Evolutionary conservation across 2,888 invertebrate species (phyloP), one percentile per base, ranked within the genome.

Genomic region (Platypus cylindrus): DNA sequence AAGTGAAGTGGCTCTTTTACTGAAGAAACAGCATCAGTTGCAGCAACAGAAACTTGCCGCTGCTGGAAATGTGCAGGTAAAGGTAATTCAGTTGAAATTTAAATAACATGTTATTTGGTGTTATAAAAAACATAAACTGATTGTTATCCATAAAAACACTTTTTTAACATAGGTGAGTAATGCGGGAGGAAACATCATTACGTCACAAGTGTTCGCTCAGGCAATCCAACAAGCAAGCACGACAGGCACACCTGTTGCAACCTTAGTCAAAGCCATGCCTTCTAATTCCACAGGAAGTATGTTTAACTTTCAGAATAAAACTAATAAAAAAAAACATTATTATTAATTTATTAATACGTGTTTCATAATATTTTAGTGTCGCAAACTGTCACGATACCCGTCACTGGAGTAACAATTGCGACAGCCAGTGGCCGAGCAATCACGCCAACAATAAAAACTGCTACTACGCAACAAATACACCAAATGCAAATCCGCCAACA

Each of bases 401-500:
- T 69, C 2, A 63, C 69, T 0, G 63, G 64, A n/a, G 60, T 65
- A 33, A 56, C 65, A 24, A 49, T 69, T 36, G 65, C 66, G 18
- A 47, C 58, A 1, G 56, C 58, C 20, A 58, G 57, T n/a, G 50
- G 55, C 14, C 59, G 61, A 49, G 46, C 48, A 9, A 55, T 64
- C 1, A 53, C 60, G 2, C 61, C 65, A 2, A 67, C 72, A 5
- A 40, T 55, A 15, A 55, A 56, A 14, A 64, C 74, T 32, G 69
- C 71, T 1, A 72, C 73, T 23, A 66, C 72, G 1, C 74, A 73
- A 42, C 78, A 78, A 46, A 66, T 80, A 41, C 64, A 78, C 1
- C 78, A 78, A 44, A 50, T 78, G 25, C 70, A 74, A 26, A 56
- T 75, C 41, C 75, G 74, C 44, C 71, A 73, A 38, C 62, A 67